Evolutionary conservation across 37 sponge, comb jelly and placozoan genomes (phyloP).

Genomic region (Corticium candelabrum): DNA sequence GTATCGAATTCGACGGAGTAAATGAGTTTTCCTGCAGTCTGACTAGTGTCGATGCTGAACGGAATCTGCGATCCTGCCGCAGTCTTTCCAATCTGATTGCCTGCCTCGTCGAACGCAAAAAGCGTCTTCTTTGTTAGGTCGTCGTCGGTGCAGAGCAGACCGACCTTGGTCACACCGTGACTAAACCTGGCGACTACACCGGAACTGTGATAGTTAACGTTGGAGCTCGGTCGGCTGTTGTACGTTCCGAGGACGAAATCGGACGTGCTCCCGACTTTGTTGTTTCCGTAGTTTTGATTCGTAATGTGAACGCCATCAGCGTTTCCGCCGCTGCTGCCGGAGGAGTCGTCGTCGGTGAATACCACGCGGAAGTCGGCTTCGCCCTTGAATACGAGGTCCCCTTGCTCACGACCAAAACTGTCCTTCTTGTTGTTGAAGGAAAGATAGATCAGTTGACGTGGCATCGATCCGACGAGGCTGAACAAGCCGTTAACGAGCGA

Average conservation of each 20-base stretch:
- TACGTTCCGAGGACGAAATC: background rate
- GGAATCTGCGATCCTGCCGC: background rate
- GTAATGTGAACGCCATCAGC: slow-evolving; percentile 1
- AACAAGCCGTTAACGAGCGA: background rate
- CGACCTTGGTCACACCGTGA: background rate
- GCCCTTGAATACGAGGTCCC: background rate
- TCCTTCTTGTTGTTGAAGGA: background rate
- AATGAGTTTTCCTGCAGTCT: background rate
- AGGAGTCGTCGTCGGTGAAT: slow-evolving; percentile 1
- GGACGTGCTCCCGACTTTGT: background rate
- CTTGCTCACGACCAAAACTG: background rate
- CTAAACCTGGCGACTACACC: background rate
- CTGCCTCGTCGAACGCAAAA: background rate
- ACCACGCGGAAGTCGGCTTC: background rate
- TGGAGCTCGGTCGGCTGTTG: background rate
- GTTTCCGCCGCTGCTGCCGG: background rate
- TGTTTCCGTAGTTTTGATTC: background rate
- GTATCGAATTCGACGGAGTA: background rate
- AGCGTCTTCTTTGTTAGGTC: background rate
- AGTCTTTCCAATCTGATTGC: background rate
- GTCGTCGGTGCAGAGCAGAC: background rate
- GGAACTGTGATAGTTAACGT: background rate
- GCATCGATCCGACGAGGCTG: background rate
- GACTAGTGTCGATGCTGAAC: background rate
- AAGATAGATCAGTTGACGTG: background rate